These are phyloP conservation scores for Daubentonia madagascariensis DNA, from an alignment of 2,113 vertebrate species.

Conservation along the genomic window DNA sequence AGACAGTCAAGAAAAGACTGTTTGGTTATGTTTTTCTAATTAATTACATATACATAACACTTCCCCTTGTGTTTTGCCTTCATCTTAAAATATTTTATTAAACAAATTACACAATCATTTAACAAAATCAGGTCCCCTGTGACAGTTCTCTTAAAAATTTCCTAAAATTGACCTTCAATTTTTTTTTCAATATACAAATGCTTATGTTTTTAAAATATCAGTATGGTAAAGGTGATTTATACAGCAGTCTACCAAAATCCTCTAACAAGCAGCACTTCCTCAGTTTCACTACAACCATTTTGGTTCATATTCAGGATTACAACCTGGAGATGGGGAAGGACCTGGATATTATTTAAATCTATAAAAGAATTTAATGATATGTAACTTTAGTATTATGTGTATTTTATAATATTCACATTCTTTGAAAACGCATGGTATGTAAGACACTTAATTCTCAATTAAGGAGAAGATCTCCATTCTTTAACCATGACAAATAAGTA, in stretches of 20 bases:
- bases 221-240: not conserved
- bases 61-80: not conserved
- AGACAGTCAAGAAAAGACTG: not conserved
- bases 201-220: not conserved
- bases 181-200: constrained; percentile 19
- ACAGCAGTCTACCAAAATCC: not conserved
- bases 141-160: not conserved
- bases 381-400: not conserved
- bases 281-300: not conserved
- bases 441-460: not conserved
- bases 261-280: not conserved
- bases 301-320: not conserved
- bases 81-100: constrained; percentile 12
- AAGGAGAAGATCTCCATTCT: not conserved
- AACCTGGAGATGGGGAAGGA: not conserved
- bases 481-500: constrained; percentile 18
- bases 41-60: not conserved
- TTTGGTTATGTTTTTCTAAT: not conserved
- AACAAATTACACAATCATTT: not conserved
- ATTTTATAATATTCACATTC: not conserved
- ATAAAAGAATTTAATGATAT: constrained; percentile 1
- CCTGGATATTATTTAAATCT: constrained; percentile 7
- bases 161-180: not conserved
- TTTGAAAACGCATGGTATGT: not conserved
- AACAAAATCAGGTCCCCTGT: not conserved